Evolutionary conservation across 2,113 vertebrate genomes (phyloP), one percentile per base, ranked within the genome.

Genomic region (Rhombomys opimus): DNA sequence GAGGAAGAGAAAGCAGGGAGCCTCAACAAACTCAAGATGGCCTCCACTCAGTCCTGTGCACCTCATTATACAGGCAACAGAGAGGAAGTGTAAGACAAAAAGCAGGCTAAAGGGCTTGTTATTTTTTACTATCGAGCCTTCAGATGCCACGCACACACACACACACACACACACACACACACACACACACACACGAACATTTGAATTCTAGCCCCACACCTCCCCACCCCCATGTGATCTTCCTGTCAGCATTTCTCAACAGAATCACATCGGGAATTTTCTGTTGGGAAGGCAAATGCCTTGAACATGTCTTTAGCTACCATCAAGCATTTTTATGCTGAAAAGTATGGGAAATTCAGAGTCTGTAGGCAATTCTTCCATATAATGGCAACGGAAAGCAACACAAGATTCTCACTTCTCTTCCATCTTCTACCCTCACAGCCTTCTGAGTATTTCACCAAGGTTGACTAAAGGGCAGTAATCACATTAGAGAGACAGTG

Each of bases 1-100:
- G 94, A 90, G 91, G 95, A 95, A 95, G 97, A 97, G 92, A 97
- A 94, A 87, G 61, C 85, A 96, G 88, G 93, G 90, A 80, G 97
- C 96, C 97, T 98, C 98, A 99, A 99, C 98, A 98, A 97, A 99
- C 98, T 98, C 98, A 97, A 98, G 97, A 38, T 35, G 35, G 97
- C 96, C 98, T 96, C 98, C 98, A 98, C 97, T 98, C 95, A 82
- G 90, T 97, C 96, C 94, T 97, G 96, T 93, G 95, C 91, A 97
- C 95, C 97, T 97, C 90, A 89, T 97, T 98, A 96, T 96, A 96
- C 95, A 96, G 82, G 96, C 96, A 95, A 91, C 97, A 98, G 77
- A 97, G 96, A 97, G 95, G 97, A 98, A 96, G 46, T 6, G 0
- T 20, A 90, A 95, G 97, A 97, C 98, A 97, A 98, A 98, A 98